Evolutionary conservation across 1,140 invertebrate species (phyloP).

Genomic region (Drosophila bocqueti): DNA sequence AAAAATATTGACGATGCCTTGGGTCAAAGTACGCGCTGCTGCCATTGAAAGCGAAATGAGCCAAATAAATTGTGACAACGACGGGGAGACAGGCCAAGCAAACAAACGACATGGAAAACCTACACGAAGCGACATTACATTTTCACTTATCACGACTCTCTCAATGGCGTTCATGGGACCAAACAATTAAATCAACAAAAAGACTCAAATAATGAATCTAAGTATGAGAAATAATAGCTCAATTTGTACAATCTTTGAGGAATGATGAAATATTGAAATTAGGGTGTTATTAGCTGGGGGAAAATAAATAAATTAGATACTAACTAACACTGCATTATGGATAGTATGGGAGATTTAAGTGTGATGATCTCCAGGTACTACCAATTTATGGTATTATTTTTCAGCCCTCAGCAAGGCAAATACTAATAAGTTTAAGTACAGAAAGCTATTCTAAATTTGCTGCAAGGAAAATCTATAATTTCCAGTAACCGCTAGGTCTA

Average conservation of each 20-base stretch:
- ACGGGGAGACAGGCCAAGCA: slow-evolving; percentile 14
- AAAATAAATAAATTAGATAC: not conserved
- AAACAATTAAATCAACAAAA: slow-evolving; percentile 19
- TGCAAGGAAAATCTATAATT: not conserved
- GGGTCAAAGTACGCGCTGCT: slow-evolving; percentile 64
- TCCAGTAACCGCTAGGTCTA: no score
- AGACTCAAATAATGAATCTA: slow-evolving; percentile 29
- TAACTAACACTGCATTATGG: not conserved
- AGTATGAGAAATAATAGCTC: slow-evolving; percentile 57
- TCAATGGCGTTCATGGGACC: slow-evolving; percentile 17
- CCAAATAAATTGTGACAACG: slow-evolving; percentile 44
- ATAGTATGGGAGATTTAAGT: not conserved
- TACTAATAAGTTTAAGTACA: not conserved
- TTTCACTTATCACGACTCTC: slow-evolving; percentile 57
- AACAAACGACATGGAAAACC: slow-evolving; percentile 35
- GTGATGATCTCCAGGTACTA: not conserved
- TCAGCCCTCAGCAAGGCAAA: no score
- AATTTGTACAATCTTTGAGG: slow-evolving; percentile 35
- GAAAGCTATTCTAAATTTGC: not conserved
- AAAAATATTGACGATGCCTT: slow-evolving; percentile 58
- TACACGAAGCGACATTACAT: slow-evolving; percentile 31
- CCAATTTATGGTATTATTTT: not conserved
- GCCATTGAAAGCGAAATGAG: slow-evolving; percentile 65
- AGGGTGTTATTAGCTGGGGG: not conserved
- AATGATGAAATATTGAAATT: slow-evolving; percentile 19